Conservation (phyloP, 2,113 vertebrate species). For the Mustelus asterias region DNA sequence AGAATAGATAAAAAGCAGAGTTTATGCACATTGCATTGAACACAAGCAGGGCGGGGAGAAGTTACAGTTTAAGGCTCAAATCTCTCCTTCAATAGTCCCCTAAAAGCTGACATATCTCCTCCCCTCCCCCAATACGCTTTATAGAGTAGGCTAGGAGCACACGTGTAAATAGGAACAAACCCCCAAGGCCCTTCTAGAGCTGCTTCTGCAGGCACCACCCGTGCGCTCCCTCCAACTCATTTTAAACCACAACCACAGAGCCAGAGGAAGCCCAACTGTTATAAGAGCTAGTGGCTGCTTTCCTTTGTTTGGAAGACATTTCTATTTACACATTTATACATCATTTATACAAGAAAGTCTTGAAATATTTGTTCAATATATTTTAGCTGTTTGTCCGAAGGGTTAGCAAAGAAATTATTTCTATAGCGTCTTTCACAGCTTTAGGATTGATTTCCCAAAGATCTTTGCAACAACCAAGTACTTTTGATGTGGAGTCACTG, state of each 20-base stretch:
- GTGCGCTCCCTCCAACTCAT: neutral
- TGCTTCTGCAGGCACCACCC: neutral
- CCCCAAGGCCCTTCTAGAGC: neutral
- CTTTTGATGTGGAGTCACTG: neutral
- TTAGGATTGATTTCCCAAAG: no score
- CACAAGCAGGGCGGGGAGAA: neutral
- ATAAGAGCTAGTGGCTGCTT: neutral
- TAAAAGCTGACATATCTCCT: neutral
- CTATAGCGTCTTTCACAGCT: neutral
- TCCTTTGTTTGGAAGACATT: neutral
- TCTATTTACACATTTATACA: neutral
- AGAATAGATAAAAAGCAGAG: neutral
- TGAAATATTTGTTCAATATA: neutral
- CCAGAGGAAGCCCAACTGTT: neutral
- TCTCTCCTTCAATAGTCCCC: neutral
- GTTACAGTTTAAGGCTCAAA: neutral
- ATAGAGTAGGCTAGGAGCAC: neutral
- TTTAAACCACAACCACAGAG: neutral
- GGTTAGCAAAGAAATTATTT: neutral
- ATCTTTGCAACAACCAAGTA: neutral
- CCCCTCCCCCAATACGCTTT: conserved; percentile 3
- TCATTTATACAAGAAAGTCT: neutral
- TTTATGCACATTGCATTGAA: neutral
- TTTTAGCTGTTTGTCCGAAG: neutral
- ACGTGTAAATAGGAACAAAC: neutral